These are phyloP conservation scores for Panulirus ornatus DNA, from an alignment of 1,140 invertebrate genomes.

Conservation along the genomic window DNA sequence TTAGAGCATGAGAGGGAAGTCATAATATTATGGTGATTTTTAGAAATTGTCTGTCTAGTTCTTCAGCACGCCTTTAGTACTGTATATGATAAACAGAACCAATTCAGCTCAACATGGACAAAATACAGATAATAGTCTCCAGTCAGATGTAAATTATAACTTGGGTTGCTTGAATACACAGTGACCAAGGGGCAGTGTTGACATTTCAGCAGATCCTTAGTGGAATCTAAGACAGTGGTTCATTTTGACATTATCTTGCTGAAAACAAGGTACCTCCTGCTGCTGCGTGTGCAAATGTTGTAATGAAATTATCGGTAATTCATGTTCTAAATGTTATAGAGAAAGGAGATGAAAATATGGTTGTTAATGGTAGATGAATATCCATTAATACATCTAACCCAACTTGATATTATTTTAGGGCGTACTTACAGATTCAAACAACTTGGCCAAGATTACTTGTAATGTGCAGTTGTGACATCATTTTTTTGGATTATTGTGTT, in stretches of 20 bases:
- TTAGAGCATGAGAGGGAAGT: not conserved
- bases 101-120: not conserved
- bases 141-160: not conserved
- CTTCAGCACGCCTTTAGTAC: slow-evolving; percentile 9
- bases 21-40: slow-evolving; percentile 23
- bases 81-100: not conserved
- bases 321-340: too few species aligned
- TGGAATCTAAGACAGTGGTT: not conserved
- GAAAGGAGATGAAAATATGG: too few species aligned
- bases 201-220: not conserved
- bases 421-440: too few species aligned
- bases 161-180: too few species aligned
- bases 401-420: too few species aligned
- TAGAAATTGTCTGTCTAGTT: slow-evolving; percentile 41
- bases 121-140: not conserved
- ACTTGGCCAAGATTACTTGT: too few species aligned
- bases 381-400: too few species aligned
- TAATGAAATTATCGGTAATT: too few species aligned
- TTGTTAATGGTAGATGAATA: too few species aligned
- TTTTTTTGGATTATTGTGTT: too few species aligned
- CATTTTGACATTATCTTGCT: not conserved
- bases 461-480: too few species aligned
- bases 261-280: not conserved
- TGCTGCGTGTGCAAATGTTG: too few species aligned
- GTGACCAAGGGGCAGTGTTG: not conserved